Conservation (phyloP, 2,113 vertebrate species). For the Nycticryphes semicollaris region DNA sequence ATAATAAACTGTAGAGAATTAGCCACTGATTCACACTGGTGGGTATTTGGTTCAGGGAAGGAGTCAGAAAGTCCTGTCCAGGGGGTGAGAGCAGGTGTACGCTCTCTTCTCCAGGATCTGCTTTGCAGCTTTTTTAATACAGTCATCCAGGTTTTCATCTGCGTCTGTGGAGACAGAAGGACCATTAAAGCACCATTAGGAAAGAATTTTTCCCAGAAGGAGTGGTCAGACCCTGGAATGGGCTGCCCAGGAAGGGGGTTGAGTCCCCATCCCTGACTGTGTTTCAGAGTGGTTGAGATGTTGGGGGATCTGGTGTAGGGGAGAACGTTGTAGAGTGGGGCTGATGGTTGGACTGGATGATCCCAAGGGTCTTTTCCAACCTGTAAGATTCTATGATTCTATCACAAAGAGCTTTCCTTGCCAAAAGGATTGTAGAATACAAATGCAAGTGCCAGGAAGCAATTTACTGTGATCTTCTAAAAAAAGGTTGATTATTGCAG, state of each 20-base stretch:
- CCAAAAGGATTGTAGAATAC: neutral
- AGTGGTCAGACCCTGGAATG: too few species aligned
- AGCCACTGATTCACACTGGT: neutral
- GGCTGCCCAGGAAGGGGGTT: too few species aligned
- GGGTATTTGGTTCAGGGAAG: too few species aligned
- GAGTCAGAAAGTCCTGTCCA: constrained; percentile 85
- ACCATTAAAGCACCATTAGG: neutral
- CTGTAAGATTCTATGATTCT: too few species aligned
- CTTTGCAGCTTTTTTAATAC: constrained; percentile 88
- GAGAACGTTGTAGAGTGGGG: too few species aligned
- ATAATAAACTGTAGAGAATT: neutral
- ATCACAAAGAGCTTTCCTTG: neutral
- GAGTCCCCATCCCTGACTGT: too few species aligned
- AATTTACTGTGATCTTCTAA: neutral
- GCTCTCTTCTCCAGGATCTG: constrained; percentile 84
- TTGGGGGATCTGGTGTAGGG: too few species aligned
- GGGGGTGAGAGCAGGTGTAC: constrained; percentile 89
- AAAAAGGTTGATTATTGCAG: neutral
- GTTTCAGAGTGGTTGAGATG: too few species aligned
- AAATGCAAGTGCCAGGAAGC: neutral
- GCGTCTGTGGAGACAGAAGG: constrained; percentile 71
- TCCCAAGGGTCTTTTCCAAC: too few species aligned
- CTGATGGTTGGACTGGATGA: too few species aligned
- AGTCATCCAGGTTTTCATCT: constrained; percentile 88
- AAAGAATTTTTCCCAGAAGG: too few species aligned